These are phyloP conservation scores for Hydrolagus affinis DNA, from an alignment of 2,113 vertebrate species.

Conservation along the genomic window DNA sequence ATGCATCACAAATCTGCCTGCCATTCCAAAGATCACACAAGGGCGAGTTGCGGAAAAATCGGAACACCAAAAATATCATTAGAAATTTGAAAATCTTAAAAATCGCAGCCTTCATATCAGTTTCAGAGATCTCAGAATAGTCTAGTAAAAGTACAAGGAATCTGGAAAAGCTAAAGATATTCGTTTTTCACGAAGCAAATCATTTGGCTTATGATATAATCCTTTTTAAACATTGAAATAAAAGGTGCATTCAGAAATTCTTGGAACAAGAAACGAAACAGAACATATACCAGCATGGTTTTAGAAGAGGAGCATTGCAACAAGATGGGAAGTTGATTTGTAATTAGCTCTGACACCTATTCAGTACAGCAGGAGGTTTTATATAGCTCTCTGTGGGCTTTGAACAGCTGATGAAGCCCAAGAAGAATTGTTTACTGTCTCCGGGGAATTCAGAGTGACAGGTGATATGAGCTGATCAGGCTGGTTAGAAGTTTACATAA, in stretches of 20 bases:
- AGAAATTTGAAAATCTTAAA: not conserved
- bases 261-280: not conserved
- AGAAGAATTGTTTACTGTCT: slow-evolving; percentile 10
- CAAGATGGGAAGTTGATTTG: not conserved
- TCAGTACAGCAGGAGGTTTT: slow-evolving; percentile 11
- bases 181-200: not conserved
- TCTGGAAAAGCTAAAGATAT: not conserved
- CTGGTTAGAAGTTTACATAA: slow-evolving; percentile 18
- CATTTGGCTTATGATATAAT: not conserved
- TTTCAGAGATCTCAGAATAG: not conserved
- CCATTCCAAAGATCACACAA: not conserved
- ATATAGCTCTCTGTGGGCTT: not conserved
- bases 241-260: not conserved
- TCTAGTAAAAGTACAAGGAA: not conserved
- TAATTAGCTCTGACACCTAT: slow-evolving; percentile 24
- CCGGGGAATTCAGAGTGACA: slow-evolving; percentile 17
- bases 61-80: not conserved
- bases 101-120: not conserved
- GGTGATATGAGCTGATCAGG: slow-evolving; percentile 1
- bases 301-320: not conserved
- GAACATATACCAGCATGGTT: not conserved
- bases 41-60: not conserved
- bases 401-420: slow-evolving; percentile 19
- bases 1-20: not conserved
- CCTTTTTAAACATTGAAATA: not conserved